phyloP scores from a whole-genome alignment of 2,888 invertebrate species.

The Tridacna crocea region DNA sequence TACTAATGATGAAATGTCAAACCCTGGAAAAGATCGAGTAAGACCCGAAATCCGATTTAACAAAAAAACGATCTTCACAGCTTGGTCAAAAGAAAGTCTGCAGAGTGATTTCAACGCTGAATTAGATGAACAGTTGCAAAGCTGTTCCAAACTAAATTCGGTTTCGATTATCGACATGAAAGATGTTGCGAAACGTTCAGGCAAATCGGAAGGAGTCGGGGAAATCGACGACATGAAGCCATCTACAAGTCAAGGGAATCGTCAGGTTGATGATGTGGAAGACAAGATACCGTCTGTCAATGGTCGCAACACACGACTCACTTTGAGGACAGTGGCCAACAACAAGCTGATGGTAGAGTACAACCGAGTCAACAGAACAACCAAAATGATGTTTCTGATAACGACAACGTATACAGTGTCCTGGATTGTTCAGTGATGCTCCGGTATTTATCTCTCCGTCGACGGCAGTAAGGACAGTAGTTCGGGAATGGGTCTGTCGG shows the following conservation, averaged over 20 bases:
- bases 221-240: too few species aligned
- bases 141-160: too few species aligned
- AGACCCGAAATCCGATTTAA: too few species aligned
- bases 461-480: neutral
- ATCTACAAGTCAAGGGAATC: too few species aligned
- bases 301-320: too few species aligned
- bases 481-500: neutral
- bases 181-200: too few species aligned
- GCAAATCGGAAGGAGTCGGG: too few species aligned
- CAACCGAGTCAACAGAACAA: neutral
- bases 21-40: too few species aligned
- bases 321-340: neutral
- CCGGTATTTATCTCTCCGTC: neutral
- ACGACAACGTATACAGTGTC: slow-evolving; percentile 6
- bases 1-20: neutral
- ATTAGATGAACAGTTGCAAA: neutral
- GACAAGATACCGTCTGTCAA: too few species aligned
- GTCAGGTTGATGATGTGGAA: too few species aligned
- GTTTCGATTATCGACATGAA: too few species aligned
- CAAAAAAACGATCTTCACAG: neutral
- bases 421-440: neutral
- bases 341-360: slow-evolving; percentile 4
- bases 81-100: neutral
- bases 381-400: slow-evolving; percentile 19
- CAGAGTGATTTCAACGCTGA: neutral